Evolutionary conservation across 2,113 vertebrate genomes (phyloP).

Genomic region (Pelecanoides urinatrix): DNA sequence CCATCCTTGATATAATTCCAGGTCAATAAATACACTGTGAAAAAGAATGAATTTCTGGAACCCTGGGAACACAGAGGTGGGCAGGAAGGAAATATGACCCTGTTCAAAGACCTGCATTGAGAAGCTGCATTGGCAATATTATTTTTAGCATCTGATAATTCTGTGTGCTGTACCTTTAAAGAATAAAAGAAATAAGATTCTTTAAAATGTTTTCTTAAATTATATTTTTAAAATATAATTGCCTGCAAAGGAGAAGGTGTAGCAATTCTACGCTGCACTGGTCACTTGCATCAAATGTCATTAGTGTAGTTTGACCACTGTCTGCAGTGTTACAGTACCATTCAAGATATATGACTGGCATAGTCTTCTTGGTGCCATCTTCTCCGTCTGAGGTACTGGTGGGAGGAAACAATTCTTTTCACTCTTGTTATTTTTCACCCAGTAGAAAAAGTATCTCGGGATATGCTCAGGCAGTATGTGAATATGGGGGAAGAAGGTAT

Average conservation of each 20-base stretch:
- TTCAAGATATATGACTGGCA: neutral
- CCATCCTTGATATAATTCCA: neutral
- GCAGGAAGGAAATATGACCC: neutral
- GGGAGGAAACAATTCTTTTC: neutral
- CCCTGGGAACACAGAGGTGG: neutral
- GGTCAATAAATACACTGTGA: neutral
- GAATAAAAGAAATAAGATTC: neutral
- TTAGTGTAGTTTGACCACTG: neutral
- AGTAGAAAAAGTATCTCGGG: too few relatives aligned
- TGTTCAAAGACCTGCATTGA: neutral
- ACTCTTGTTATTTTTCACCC: neutral
- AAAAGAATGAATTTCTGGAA: neutral
- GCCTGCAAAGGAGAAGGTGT: neutral
- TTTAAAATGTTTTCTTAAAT: neutral
- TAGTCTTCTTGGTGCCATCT: neutral
- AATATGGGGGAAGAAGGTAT: neutral
- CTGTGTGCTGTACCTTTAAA: neutral
- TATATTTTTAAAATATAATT: neutral
- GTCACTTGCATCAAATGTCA: neutral
- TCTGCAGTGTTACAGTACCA: neutral
- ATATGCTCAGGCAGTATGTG: neutral
- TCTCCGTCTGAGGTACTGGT: neutral
- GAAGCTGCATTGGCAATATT: neutral
- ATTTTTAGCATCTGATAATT: neutral
- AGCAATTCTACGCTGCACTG: neutral